Conservation (phyloP, 2,113 vertebrate species). For the Boulengeromyrus knoepffleri region DNA sequence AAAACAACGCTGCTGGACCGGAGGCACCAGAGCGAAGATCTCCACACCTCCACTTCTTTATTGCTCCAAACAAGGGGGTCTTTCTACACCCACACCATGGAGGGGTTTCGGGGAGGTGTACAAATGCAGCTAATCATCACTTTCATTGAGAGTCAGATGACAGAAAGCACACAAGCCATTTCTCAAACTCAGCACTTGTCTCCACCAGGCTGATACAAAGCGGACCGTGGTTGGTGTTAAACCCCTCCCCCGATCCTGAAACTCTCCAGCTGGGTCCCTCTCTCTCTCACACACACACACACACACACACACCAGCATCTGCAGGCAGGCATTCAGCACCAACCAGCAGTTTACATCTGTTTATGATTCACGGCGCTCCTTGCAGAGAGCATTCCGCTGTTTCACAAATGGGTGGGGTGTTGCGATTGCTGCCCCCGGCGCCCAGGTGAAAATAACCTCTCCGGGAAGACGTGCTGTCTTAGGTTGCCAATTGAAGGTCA, state of each 20-base stretch:
- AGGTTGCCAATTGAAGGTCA: slow-evolving; percentile 27
- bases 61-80: background rate
- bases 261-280: background rate
- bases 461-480: background rate
- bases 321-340: background rate
- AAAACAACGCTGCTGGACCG: background rate
- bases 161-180: background rate
- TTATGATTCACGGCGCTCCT: background rate
- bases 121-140: background rate
- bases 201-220: background rate
- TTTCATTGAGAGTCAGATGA: background rate
- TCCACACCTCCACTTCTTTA: background rate
- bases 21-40: background rate
- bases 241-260: background rate
- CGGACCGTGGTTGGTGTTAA: background rate
- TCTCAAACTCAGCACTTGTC: background rate
- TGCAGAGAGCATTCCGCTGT: slow-evolving; percentile 2
- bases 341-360: slow-evolving; percentile 8
- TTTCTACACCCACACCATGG: background rate
- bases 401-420: background rate
- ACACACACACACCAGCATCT: background rate
- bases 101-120: background rate
- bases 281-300: background rate
- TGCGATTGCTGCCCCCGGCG: background rate
- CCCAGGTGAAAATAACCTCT: slow-evolving; percentile 18